Base-by-base conservation (phyloP, 2,888 invertebrate genomes). In the Calliopum simillimum region DNA sequence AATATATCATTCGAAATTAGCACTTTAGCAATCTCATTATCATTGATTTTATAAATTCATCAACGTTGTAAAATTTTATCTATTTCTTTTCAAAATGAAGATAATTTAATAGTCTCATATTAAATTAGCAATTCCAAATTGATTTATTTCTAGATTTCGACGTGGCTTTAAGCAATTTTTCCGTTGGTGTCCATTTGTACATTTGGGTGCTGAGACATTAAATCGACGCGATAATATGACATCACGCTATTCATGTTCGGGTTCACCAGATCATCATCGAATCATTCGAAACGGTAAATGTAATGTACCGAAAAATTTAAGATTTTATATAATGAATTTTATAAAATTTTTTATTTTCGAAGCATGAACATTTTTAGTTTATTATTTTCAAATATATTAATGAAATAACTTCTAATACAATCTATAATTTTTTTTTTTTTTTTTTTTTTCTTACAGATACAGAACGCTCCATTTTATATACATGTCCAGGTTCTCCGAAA, bases 111-210 rank as follows among this genome's bases (percentile, higher is more conserved):
- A 25, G 8, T 8, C 8, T 6, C 33, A 8, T 6, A 33, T 33
- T 6, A 6, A 6, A 8, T 33, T 33, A 8, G 23, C 56, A 3
- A 21, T 5, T 23, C 25, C 14, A 33, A 11, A 56, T 21, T 43
- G 63, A 51, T 69, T 56, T 75, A 69, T 63, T 86, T 86, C 21
- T 86, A 97, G 97, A 85, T 98, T 98, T 87, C 91, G 97, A 59
- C 91, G 95, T 78, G 98, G 98, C 11, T 97, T 98, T 87, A 94
- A 94, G 81, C 93, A 95, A 85, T 94, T 96, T 85, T 97, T 97
- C 87, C 93, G 93, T 80, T 97, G 95, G 88, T 93, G 95, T 80
- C 93, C 94, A 4, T 92, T 91, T 79, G 91, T 95, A 25, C 89
- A 91, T 19, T 88, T 93, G 44, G 90, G 90, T 16, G 90, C 91